phyloP scores from a whole-genome alignment of 2,888 invertebrate genomes.

The Erebia ligea region DNA sequence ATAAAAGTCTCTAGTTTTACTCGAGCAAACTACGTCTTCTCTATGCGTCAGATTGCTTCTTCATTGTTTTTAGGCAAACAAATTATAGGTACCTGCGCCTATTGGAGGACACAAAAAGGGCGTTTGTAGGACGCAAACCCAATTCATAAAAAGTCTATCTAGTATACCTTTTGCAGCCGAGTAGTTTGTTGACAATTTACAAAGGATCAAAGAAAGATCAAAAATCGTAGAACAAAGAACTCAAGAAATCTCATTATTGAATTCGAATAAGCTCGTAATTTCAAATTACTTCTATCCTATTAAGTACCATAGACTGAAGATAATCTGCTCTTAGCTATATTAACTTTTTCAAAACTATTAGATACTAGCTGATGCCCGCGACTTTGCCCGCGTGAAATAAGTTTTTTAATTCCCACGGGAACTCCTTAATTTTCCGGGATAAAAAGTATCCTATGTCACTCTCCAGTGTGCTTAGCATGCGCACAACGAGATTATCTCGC shows the following conservation, averaged over 20 bases:
- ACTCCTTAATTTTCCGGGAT: no score
- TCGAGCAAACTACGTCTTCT: no score
- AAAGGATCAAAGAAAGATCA: slow-evolving; percentile 2
- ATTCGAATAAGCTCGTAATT: background rate
- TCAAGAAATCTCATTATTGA: background rate
- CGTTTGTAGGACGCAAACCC: background rate
- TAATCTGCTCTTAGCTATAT: no score
- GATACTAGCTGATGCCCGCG: no score
- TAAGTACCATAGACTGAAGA: background rate
- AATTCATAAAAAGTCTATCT: background rate
- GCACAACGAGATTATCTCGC: no score
- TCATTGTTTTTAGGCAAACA: background rate
- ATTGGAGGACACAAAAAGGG: background rate
- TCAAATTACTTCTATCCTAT: slow-evolving; percentile 1
- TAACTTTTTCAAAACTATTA: no score
- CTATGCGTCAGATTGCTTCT: background rate
- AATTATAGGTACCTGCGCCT: background rate
- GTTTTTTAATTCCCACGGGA: no score
- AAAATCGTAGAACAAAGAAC: background rate
- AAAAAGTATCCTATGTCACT: no score
- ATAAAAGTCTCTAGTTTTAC: no score
- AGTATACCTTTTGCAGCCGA: background rate
- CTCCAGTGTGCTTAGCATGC: no score
- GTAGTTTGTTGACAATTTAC: background rate
- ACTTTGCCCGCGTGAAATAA: no score